Conservation (phyloP, 2,797 vertebrate genomes). For the Cephalopachus bancanus region DNA sequence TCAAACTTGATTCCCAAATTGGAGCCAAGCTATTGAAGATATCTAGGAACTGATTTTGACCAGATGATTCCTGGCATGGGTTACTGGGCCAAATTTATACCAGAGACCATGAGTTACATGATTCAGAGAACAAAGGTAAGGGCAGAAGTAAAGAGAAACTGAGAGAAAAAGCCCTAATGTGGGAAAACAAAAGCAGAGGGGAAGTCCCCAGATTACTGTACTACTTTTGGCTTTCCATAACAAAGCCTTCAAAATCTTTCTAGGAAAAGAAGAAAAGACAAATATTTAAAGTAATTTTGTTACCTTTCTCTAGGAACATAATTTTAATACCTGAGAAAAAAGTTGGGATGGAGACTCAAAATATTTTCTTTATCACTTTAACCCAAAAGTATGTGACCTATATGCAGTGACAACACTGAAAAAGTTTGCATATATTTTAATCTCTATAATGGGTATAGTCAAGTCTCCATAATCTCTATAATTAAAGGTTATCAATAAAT, state of each 20-base stretch:
- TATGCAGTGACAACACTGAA: neutral
- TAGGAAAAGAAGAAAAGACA: constrained; percentile 51
- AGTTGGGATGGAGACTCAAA: neutral
- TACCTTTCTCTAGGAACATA: constrained; percentile 40
- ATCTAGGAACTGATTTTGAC: constrained; percentile 68
- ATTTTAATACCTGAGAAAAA: constrained; percentile 43
- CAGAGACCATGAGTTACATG: constrained; percentile 59
- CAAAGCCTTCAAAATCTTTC: neutral
- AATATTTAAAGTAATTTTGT: constrained; percentile 47
- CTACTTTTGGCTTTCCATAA: constrained; percentile 38
- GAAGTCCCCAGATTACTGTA: neutral
- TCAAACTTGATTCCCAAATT: constrained; percentile 60
- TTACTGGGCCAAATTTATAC: constrained; percentile 69
- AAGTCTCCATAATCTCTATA: constrained; percentile 18
- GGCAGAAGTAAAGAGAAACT: constrained; percentile 57
- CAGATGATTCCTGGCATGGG: constrained; percentile 69
- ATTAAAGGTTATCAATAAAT: constrained; percentile 58
- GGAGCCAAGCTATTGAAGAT: constrained; percentile 65
- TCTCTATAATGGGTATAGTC: neutral
- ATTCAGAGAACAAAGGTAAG: constrained; percentile 72
- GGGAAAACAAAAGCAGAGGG: neutral
- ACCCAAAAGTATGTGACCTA: neutral
- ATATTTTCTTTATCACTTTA: constrained; percentile 54
- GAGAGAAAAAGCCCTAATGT: neutral
- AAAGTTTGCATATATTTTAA: constrained; percentile 41